Percentiles rank a stretch among this genome's conserved stretches.
Evolutionary conservation across 2,113 vertebrate species (phyloP).

Genomic region (Rhizomys pruinosus): DNA sequence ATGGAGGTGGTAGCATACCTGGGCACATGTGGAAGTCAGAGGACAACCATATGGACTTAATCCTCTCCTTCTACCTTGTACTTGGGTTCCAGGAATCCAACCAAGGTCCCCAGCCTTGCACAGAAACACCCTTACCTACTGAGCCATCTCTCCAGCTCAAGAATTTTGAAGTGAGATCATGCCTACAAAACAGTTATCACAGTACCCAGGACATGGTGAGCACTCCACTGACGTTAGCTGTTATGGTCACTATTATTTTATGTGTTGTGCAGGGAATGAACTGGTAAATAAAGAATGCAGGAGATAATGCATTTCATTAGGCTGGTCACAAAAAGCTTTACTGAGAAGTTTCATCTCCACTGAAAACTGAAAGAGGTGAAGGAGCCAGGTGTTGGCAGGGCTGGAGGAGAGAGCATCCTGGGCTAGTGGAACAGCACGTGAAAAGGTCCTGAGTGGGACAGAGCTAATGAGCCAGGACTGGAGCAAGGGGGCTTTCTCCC

Average conservation of each 20-base stretch:
- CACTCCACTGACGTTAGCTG: neutral
- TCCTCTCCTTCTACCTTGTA: neutral
- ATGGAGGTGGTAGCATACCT: neutral
- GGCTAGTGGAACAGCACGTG: too few species aligned
- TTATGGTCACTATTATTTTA: neutral
- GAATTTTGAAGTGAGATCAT: neutral
- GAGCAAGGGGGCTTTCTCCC: neutral
- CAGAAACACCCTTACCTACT: neutral
- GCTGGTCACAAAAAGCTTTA: neutral
- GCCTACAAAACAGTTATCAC: neutral
- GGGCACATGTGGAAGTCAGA: neutral
- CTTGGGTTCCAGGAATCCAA: neutral
- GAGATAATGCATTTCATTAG: neutral
- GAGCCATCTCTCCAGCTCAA: neutral
- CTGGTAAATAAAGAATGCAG: neutral
- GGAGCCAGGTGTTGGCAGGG: neutral
- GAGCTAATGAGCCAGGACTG: neutral
- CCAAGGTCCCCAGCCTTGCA: neutral
- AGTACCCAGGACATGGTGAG: neutral
- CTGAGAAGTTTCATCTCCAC: neutral
- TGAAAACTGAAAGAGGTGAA: neutral
- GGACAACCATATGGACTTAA: neutral
- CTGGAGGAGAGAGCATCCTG: neutral
- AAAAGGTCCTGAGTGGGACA: neutral
- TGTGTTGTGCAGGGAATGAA: neutral